A percentile compares a stretch with the other conserved stretches of the same genome.
phyloP scores from a whole-genome alignment of 2,888 invertebrate genomes.

The Petrolisthes manimaculis region DNA sequence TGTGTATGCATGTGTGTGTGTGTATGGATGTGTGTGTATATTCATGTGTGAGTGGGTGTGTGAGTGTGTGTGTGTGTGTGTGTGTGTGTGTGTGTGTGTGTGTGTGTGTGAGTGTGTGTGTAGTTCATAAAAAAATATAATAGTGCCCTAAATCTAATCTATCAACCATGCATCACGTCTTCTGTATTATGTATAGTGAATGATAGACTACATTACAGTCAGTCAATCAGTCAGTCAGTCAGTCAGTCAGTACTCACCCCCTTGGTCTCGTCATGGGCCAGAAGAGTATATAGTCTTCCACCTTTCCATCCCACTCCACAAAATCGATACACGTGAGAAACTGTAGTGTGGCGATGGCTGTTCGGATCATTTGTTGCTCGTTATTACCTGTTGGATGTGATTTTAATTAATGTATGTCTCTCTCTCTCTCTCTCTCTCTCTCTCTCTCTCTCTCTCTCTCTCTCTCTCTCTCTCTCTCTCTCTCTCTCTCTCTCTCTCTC shows the following conservation, averaged over 20 bases:
- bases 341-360: conserved; percentile 76
- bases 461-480: conserved; percentile 13
- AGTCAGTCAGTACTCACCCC: conserved; percentile 68
- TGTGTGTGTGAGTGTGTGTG: too few species aligned
- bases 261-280: conserved; percentile 78
- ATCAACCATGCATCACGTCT: too few species aligned
- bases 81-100: too few species aligned
- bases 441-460: not conserved
- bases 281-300: conserved; percentile 77
- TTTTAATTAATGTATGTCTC: not conserved
- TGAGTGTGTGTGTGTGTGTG: too few species aligned
- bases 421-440: not conserved
- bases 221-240: not conserved
- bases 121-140: too few species aligned
- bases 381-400: conserved; percentile 71
- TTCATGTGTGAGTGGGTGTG: too few species aligned
- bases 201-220: not conserved
- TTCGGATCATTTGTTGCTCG: conserved; percentile 75
- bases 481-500: conserved; percentile 2
- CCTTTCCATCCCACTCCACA: conserved; percentile 77
- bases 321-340: conserved; percentile 78
- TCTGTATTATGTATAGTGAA: too few species aligned
- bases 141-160: too few species aligned
- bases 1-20: too few species aligned
- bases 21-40: too few species aligned